Percentiles rank a stretch among this genome's conserved stretches.
Conservation (phyloP, 2,888 invertebrate genomes). For the Cosmorhoe ocellata region DNA sequence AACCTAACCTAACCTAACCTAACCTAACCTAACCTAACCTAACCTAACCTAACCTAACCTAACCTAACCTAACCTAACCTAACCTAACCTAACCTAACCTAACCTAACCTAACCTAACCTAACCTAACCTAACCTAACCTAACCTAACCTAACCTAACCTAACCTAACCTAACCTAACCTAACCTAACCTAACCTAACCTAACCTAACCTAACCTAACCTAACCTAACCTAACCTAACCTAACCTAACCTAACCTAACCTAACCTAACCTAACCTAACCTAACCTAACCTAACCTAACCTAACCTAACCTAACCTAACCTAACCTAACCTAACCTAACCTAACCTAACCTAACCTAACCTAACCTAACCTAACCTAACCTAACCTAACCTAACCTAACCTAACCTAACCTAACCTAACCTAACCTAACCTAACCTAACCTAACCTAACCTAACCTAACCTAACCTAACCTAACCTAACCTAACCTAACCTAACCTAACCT, state of each 20-base stretch:
- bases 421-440: slow-evolving; percentile 15
- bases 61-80: slow-evolving; percentile 12
- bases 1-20: too few relatives aligned
- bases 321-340: slow-evolving; percentile 24
- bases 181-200: slow-evolving; percentile 23
- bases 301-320: slow-evolving; percentile 23
- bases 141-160: slow-evolving; percentile 10
- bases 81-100: slow-evolving; percentile 5
- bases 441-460: slow-evolving; percentile 19
- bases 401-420: slow-evolving; percentile 15
- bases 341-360: slow-evolving; percentile 24
- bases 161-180: slow-evolving; percentile 21
- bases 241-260: slow-evolving; percentile 30
- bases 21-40: too few relatives aligned
- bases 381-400: slow-evolving; percentile 23
- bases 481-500: slow-evolving; percentile 3
- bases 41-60: neutral
- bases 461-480: slow-evolving; percentile 4
- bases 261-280: slow-evolving; percentile 26
- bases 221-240: slow-evolving; percentile 30
- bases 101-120: slow-evolving; percentile 10
- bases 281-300: slow-evolving; percentile 20
- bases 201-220: slow-evolving; percentile 30
- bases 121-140: too few relatives aligned
- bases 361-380: slow-evolving; percentile 22